A percentile compares a stretch with the other conserved stretches of the same genome.
Conservation (phyloP, 1,140 invertebrate species). For the Hirudo medicinalis region DNA sequence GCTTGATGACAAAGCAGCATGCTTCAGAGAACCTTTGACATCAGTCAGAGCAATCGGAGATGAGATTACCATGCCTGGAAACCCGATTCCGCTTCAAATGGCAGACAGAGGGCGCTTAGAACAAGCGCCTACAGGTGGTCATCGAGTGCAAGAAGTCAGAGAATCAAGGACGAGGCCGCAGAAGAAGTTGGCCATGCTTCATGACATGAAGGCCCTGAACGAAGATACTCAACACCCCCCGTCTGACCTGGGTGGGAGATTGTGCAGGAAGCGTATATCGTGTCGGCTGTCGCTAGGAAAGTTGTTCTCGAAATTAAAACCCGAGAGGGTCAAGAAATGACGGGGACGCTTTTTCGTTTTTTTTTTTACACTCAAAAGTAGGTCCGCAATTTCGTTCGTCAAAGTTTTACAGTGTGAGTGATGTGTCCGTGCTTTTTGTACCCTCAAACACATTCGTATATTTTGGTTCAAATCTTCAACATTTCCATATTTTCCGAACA, state of each 20-base stretch:
- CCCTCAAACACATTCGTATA: too few relatives aligned
- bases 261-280: not conserved
- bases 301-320: conserved; percentile 5
- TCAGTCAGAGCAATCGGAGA: not conserved
- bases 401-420: too few relatives aligned
- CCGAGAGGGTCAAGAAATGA: conserved; percentile 1
- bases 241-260: not conserved
- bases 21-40: not conserved
- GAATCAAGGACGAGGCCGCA: not conserved
- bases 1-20: not conserved
- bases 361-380: too few relatives aligned
- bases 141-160: not conserved
- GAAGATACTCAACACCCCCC: not conserved
- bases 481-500: too few relatives aligned
- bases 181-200: conserved; percentile 8
- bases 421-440: too few relatives aligned
- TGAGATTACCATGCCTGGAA: not conserved
- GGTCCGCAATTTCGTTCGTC: too few relatives aligned
- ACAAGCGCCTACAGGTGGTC: not conserved
- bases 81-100: not conserved
- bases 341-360: too few relatives aligned
- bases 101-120: not conserved
- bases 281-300: not conserved
- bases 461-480: too few relatives aligned
- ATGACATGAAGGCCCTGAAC: conserved; percentile 8